phyloP scores from a whole-genome alignment of 2,797 vertebrate genomes.

The Antennarius maculatus region DNA sequence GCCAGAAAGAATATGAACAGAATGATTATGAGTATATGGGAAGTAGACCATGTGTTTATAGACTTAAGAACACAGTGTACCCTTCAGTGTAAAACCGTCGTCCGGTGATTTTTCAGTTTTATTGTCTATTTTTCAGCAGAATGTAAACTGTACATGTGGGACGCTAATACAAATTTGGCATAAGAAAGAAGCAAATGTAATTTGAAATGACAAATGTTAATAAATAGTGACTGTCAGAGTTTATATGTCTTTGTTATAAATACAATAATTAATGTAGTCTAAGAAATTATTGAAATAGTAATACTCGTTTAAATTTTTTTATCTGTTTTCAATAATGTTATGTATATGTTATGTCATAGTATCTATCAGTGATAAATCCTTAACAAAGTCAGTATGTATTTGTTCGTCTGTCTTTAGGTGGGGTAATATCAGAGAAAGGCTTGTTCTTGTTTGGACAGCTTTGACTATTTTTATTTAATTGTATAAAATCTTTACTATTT shows the following conservation, averaged over 20 bases:
- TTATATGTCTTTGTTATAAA: too few relatives aligned
- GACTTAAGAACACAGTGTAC: conserved; percentile 16
- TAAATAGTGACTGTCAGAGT: too few relatives aligned
- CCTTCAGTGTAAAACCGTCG: background rate
- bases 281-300: too few relatives aligned
- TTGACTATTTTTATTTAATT: background rate
- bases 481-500: too few relatives aligned
- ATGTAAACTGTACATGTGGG: background rate
- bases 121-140: background rate
- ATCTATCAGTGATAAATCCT: background rate
- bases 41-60: background rate
- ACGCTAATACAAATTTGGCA: background rate
- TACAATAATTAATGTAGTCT: too few relatives aligned
- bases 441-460: too few relatives aligned
- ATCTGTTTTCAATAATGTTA: too few relatives aligned
- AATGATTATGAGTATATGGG: background rate
- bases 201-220: too few relatives aligned
- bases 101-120: background rate
- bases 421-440: background rate
- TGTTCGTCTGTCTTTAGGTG: background rate
- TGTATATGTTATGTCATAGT: background rate
- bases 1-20: background rate
- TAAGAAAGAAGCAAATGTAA: too few relatives aligned
- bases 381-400: background rate
- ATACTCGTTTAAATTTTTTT: too few relatives aligned